phyloP scores from a whole-genome alignment of 2,888 invertebrate species.

The Drosophila prostipennis region DNA sequence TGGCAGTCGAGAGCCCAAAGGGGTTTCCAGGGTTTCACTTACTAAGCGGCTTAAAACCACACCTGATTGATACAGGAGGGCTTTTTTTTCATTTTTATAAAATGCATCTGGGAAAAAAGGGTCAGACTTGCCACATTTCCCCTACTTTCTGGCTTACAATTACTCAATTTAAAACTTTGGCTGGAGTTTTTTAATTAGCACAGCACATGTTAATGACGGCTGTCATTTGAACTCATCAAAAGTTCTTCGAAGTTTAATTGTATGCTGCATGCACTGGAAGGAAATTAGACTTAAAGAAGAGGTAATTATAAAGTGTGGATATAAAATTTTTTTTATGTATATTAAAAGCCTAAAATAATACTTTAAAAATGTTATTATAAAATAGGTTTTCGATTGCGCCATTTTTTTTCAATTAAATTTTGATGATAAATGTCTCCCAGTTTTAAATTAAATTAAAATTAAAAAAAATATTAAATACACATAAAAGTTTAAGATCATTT shows the following conservation, averaged over 20 bases:
- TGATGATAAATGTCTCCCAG: too few relatives aligned
- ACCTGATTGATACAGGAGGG: slow-evolving; percentile 56
- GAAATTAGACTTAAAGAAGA: background rate
- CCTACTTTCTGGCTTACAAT: slow-evolving; percentile 5
- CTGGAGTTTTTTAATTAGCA: slow-evolving; percentile 63
- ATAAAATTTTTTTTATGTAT: too few relatives aligned
- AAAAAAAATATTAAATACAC: too few relatives aligned
- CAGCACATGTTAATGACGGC: slow-evolving; percentile 58
- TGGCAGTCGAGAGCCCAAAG: slow-evolving; percentile 35
- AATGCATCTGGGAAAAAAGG: slow-evolving; percentile 35
- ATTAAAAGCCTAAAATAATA: too few relatives aligned
- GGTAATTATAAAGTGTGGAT: too few relatives aligned
- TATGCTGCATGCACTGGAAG: background rate
- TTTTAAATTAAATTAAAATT: too few relatives aligned
- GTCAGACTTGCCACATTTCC: slow-evolving; percentile 20
- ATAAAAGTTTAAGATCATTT: too few relatives aligned
- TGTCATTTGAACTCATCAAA: slow-evolving; percentile 48
- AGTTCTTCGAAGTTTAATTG: slow-evolving; percentile 10
- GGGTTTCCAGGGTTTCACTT: slow-evolving; percentile 64
- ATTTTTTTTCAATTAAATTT: too few relatives aligned
- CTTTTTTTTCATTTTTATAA: background rate
- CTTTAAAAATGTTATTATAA: too few relatives aligned
- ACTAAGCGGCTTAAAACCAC: slow-evolving; percentile 73
- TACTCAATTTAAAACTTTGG: slow-evolving; percentile 17
- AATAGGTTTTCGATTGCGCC: too few relatives aligned